Evolutionary conservation across 1,140 invertebrate species (phyloP).

Genomic region (Drosophila jambulina): DNA sequence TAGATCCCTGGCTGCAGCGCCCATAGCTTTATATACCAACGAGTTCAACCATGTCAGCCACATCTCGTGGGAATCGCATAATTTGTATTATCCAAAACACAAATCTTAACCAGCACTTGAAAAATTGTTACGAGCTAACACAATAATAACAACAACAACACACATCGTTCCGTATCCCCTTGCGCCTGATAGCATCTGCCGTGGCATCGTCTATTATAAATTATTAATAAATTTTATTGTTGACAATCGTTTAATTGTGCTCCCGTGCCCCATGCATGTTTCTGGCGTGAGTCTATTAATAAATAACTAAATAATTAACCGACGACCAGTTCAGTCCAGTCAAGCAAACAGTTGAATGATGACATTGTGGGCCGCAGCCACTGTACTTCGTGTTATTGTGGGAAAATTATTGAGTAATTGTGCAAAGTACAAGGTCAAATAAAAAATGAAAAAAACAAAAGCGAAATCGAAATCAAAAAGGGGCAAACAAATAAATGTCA

Average conservation of each 20-base stretch:
- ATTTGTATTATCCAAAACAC: conserved; percentile 19
- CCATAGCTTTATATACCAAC: conserved; percentile 20
- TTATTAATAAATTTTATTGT: conserved; percentile 68
- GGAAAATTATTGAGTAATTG: conserved; percentile 40
- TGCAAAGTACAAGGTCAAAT: conserved; percentile 31
- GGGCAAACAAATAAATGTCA: background rate
- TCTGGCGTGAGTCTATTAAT: conserved; percentile 60
- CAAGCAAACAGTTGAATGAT: conserved; percentile 17
- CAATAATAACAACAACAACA: background rate
- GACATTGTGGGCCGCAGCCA: conserved; percentile 11
- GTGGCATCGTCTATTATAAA: conserved; percentile 13
- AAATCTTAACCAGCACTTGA: conserved; percentile 20
- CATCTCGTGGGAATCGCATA: conserved; percentile 5
- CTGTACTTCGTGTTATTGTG: conserved; percentile 14
- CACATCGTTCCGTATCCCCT: conserved; percentile 8
- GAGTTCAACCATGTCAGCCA: background rate
- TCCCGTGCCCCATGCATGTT: conserved; percentile 62
- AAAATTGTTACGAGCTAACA: background rate
- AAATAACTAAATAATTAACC: conserved; percentile 54
- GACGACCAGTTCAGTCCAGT: conserved; percentile 30
- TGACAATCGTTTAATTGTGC: conserved; percentile 72
- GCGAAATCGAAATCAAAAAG: conserved; percentile 10
- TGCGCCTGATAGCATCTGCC: conserved; percentile 17
- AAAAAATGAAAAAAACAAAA: conserved; percentile 4
- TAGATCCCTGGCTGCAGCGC: background rate